Conservation (phyloP, 2,113 vertebrate species). For the Vombatus ursinus region DNA sequence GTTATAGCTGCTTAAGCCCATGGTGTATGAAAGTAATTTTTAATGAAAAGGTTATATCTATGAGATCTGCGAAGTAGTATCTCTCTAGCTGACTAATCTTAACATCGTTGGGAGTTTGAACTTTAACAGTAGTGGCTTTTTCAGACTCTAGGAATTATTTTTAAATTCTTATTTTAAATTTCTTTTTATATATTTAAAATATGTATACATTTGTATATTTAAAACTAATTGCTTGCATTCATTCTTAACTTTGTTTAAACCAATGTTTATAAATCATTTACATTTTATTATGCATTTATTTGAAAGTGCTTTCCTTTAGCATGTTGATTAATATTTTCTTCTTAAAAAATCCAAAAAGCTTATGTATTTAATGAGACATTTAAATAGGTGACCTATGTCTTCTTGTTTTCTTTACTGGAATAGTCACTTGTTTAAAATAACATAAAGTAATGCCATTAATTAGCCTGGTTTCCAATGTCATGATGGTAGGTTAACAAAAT, state of each 20-base stretch:
- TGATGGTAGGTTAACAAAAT: not conserved
- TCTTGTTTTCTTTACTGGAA: not conserved
- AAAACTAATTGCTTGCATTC: no score
- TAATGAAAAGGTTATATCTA: not conserved
- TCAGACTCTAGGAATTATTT: not conserved
- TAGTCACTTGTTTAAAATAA: not conserved
- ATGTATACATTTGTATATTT: no score
- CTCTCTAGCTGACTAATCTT: not conserved
- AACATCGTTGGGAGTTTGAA: not conserved
- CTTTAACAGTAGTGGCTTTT: not conserved
- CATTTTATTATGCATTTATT: not conserved
- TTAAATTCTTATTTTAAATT: not conserved
- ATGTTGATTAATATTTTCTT: not conserved
- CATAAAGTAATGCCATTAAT: not conserved
- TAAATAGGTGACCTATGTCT: not conserved
- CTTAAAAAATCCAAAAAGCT: not conserved
- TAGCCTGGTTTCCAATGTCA: not conserved
- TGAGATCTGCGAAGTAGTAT: not conserved
- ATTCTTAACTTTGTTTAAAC: not conserved
- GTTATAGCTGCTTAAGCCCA: not conserved
- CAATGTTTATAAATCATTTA: not conserved
- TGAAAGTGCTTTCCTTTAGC: not conserved
- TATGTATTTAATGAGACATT: not conserved
- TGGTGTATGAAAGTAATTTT: not conserved
- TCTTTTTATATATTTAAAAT: not conserved